Evolutionary conservation across 2,113 vertebrate species (phyloP).

Genomic region (Callaeas wilsoni): DNA sequence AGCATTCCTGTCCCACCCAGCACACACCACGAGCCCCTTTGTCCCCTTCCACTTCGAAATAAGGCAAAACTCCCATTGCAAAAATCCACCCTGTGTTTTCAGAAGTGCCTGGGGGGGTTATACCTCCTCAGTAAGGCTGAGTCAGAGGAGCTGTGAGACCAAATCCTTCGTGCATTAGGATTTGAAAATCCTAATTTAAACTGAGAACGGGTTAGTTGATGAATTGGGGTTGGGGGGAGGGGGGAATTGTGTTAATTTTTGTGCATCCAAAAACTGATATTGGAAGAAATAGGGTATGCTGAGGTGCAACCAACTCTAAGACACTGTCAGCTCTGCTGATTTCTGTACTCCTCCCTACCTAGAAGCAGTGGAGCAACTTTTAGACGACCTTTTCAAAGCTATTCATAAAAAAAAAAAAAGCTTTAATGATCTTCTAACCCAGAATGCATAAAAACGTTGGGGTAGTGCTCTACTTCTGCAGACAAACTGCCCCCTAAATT

Average conservation of each 20-base stretch:
- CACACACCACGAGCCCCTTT: neutral
- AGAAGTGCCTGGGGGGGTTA: neutral
- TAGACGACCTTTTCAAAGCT: neutral
- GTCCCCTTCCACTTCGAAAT: neutral
- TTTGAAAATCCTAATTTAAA: neutral
- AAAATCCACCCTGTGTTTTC: neutral
- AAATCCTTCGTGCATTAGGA: neutral
- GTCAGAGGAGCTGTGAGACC: neutral
- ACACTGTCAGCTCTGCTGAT: neutral
- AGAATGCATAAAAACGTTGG: neutral
- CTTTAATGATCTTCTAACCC: neutral
- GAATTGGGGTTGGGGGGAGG: neutral
- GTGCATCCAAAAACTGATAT: neutral
- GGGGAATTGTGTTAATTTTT: neutral
- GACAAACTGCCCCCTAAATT: neutral
- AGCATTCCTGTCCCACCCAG: neutral
- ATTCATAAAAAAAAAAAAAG: neutral
- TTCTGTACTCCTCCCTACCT: neutral
- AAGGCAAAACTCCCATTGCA: neutral
- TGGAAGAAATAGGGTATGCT: neutral
- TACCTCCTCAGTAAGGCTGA: neutral
- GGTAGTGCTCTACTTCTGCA: neutral
- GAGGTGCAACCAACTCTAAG: neutral
- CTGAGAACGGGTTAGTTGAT: neutral
- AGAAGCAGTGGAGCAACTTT: neutral